Evolutionary conservation across 30 jellyfish, hydroid and myxozoan genomes (phyloP).

Genomic region (Catostylus mosaicus): DNA sequence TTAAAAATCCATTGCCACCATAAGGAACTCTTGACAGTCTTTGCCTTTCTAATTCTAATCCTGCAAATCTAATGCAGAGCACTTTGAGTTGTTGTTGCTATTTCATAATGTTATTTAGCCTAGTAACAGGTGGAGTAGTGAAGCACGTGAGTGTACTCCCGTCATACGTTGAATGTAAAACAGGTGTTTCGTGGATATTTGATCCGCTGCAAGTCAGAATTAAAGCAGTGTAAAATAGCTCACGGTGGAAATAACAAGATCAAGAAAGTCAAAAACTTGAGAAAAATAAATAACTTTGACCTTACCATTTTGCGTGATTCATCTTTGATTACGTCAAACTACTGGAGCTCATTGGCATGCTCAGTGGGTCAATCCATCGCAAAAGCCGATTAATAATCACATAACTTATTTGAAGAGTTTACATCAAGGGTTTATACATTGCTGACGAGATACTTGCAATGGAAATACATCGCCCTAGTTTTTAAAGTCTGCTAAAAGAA

Average conservation of each 20-base stretch:
- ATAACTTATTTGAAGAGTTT: neutral
- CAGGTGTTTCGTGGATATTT: neutral
- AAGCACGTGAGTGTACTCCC: neutral
- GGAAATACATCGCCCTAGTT: too few relatives aligned
- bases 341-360: neutral
- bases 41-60: too few relatives aligned
- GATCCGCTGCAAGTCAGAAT: neutral
- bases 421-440: neutral
- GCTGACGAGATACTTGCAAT: too few relatives aligned
- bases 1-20: too few relatives aligned
- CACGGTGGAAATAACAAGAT: neutral
- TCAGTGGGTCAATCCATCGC: neutral
- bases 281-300: neutral
- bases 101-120: too few relatives aligned
- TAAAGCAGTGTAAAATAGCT: neutral
- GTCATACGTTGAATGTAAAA: constrained; percentile 6
- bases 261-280: neutral
- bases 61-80: too few relatives aligned
- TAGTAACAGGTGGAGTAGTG: neutral
- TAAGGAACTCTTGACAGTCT: too few relatives aligned
- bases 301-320: neutral
- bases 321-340: neutral
- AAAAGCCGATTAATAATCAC: neutral
- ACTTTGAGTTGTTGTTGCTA: too few relatives aligned
- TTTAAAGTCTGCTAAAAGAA: too few relatives aligned